Evolutionary conservation across 2,113 vertebrate genomes (phyloP).

Genomic region (Scomber japonicus): DNA sequence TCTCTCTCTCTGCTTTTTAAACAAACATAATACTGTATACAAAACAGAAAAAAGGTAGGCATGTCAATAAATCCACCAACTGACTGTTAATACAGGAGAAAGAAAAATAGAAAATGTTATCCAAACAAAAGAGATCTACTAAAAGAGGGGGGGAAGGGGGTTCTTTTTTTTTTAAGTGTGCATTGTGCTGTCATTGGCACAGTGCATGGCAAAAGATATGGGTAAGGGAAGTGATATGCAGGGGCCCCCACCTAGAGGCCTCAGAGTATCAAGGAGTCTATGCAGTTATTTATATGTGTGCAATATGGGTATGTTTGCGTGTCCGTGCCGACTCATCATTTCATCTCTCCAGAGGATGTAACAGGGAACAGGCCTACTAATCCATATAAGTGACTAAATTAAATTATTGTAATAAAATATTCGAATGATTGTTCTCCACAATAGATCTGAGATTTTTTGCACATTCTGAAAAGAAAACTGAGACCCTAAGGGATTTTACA

Average conservation of each 20-base stretch:
- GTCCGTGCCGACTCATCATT: neutral
- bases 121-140: constrained; percentile 89
- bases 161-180: constrained; percentile 80
- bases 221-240: constrained; percentile 80
- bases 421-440: neutral
- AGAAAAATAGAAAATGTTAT: constrained; percentile 78
- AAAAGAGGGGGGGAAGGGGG: constrained; percentile 86
- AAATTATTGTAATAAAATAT: neutral
- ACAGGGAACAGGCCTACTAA: neutral
- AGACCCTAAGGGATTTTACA: neutral
- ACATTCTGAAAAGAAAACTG: neutral
- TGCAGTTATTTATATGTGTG: constrained; percentile 5
- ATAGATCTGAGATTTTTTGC: neutral
- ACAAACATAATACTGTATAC: constrained; percentile 79
- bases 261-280: constrained; percentile 51
- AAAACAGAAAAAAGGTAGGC: constrained; percentile 86
- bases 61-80: constrained; percentile 85
- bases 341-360: neutral
- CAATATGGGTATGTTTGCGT: neutral
- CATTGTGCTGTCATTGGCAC: constrained; percentile 90
- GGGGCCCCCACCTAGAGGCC: constrained; percentile 72
- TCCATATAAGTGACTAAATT: neutral
- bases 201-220: constrained; percentile 84
- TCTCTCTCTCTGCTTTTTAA: constrained; percentile 77
- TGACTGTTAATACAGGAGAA: constrained; percentile 81